These are phyloP conservation scores for Acrobasis suavella DNA, from an alignment of 2,888 invertebrate genomes.

Conservation along the genomic window DNA sequence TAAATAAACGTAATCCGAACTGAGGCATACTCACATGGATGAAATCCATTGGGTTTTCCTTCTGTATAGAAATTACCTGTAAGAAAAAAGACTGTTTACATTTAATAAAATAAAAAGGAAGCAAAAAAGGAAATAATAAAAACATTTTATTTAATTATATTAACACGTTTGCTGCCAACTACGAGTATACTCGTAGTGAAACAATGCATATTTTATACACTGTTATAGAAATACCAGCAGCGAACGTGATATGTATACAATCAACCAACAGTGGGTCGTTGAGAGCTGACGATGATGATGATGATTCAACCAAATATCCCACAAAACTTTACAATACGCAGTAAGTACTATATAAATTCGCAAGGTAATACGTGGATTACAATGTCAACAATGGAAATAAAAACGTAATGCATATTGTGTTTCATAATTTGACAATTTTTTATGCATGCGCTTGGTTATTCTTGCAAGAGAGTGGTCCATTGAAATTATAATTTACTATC, in stretches of 20 bases:
- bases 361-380: background rate
- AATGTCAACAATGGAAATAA: background rate
- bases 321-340: background rate
- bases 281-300: no score
- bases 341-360: background rate
- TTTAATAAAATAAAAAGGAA: slow-evolving; percentile 16
- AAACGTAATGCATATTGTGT: background rate
- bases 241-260: no score
- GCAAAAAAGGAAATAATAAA: background rate
- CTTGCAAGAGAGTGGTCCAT: no score
- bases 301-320: background rate
- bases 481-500: no score
- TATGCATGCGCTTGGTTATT: no score
- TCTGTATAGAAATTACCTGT: slow-evolving; percentile 70
- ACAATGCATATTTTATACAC: no score
- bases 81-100: slow-evolving; percentile 44
- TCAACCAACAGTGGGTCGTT: no score
- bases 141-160: no score
- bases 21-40: slow-evolving; percentile 58
- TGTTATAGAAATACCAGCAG: no score
- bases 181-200: no score
- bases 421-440: no score
- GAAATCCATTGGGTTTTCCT: slow-evolving; percentile 58
- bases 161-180: no score
- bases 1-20: slow-evolving; percentile 30